Evolutionary conservation across 2,113 vertebrate genomes (phyloP).

Genomic region (Chaenocephalus aceratus): DNA sequence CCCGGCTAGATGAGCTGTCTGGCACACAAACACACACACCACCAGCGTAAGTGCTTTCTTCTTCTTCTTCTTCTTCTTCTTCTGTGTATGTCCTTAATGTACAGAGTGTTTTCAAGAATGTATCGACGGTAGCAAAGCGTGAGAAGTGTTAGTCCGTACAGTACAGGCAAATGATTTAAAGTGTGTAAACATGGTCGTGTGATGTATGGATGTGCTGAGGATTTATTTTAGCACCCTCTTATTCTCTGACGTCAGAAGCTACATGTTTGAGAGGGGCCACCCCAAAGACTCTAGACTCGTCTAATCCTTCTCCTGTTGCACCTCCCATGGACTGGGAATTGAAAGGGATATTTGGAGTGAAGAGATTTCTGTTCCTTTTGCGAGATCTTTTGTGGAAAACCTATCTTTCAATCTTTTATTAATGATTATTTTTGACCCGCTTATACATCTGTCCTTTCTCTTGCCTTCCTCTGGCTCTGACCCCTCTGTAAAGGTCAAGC

Average conservation of each 20-base stretch:
- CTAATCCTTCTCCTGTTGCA: background rate
- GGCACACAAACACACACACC: background rate
- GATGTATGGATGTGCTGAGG: slow-evolving; percentile 28
- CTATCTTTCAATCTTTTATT: background rate
- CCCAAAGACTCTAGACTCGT: slow-evolving; percentile 36
- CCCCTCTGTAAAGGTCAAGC: slow-evolving; percentile 5
- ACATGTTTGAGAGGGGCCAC: slow-evolving; percentile 49
- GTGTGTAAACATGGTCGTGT: slow-evolving; percentile 9
- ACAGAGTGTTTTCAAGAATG: slow-evolving; percentile 28
- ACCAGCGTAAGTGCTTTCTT: background rate
- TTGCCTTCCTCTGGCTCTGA: background rate
- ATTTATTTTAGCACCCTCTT: slow-evolving; percentile 61
- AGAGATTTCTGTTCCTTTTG: background rate
- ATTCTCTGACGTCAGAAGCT: slow-evolving; percentile 57
- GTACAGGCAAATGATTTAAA: slow-evolving; percentile 47
- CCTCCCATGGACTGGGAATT: background rate
- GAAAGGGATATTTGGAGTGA: background rate
- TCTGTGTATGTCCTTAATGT: background rate
- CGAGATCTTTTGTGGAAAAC: background rate
- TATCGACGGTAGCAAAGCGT: slow-evolving; percentile 3
- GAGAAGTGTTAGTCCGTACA: slow-evolving; percentile 22
- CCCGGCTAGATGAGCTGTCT: slow-evolving; percentile 57
- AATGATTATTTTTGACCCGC: background rate
- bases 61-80: too few species aligned
- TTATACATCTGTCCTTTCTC: background rate